Evolutionary conservation across 2,797 vertebrate genomes (phyloP).

Genomic region (Liasis olivaceus): DNA sequence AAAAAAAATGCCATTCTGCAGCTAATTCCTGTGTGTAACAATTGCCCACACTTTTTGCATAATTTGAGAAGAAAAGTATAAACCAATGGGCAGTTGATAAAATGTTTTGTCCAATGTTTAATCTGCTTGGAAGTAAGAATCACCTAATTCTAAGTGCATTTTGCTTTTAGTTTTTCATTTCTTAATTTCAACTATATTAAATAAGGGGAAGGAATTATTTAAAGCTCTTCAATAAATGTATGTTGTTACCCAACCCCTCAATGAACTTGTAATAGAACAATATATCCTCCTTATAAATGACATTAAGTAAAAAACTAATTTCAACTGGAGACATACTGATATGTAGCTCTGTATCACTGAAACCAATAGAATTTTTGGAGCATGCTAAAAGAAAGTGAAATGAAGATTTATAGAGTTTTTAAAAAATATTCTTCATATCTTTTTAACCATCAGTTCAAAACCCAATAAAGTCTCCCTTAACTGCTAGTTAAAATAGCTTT

Average conservation of each 20-base stretch:
- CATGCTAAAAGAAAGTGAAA: background rate
- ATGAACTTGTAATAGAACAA: conserved; percentile 38
- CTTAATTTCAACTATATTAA: conserved; percentile 20
- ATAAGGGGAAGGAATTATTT: background rate
- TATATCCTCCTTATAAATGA: conserved; percentile 36
- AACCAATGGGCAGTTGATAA: conserved; percentile 7
- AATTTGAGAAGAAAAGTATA: conserved; percentile 37
- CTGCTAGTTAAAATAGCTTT: background rate
- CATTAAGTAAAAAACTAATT: background rate
- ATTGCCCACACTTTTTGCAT: conserved; percentile 20
- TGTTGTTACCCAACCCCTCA: conserved; percentile 16
- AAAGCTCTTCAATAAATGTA: conserved; percentile 14
- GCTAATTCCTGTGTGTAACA: conserved; percentile 33
- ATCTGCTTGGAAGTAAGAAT: conserved; percentile 43
- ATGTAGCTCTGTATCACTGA: background rate
- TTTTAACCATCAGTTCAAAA: background rate
- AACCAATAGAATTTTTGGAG: background rate
- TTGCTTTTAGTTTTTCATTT: background rate
- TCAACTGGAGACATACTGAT: background rate
- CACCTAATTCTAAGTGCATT: conserved; percentile 5
- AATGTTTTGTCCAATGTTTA: background rate
- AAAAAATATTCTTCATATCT: background rate
- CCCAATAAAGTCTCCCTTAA: background rate
- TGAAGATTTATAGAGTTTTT: background rate
- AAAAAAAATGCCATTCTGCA: conserved; percentile 41